Evolutionary conservation across 2,888 invertebrate genomes (phyloP).

Genomic region (Troglohyphantes excavatus): DNA sequence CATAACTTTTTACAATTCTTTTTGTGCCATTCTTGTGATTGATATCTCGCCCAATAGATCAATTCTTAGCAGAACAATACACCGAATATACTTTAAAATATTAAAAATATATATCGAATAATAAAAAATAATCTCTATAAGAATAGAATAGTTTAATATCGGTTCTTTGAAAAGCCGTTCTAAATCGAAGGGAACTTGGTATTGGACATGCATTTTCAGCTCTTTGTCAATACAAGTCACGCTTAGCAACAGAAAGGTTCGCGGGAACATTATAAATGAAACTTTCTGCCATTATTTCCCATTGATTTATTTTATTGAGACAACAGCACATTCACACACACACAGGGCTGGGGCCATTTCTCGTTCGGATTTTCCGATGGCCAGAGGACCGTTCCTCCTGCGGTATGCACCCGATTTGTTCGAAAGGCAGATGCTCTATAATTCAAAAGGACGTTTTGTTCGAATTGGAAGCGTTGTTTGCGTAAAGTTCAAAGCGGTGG

Average conservation of each 20-base stretch:
- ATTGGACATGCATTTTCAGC: slow-evolving; percentile 25
- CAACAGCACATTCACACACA: slow-evolving; percentile 8
- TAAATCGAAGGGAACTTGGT: slow-evolving; percentile 17
- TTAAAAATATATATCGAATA: too few relatives aligned
- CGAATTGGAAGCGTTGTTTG: too few relatives aligned
- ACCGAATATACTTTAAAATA: too few relatives aligned
- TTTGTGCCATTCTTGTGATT: too few relatives aligned
- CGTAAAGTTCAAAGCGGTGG: too few relatives aligned
- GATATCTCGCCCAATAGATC: too few relatives aligned
- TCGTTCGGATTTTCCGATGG: neutral
- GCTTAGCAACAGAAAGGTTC: slow-evolving; percentile 61
- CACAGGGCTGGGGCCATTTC: neutral
- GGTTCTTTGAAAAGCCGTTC: neutral
- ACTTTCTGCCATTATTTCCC: slow-evolving; percentile 43
- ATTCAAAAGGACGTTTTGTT: too few relatives aligned
- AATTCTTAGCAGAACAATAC: too few relatives aligned
- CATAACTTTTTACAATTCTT: too few relatives aligned
- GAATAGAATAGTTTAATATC: neutral
- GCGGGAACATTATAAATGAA: slow-evolving; percentile 23
- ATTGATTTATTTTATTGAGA: slow-evolving; percentile 58
- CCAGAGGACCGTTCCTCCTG: neutral
- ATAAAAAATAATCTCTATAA: neutral
- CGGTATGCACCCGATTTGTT: too few relatives aligned
- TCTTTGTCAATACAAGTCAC: slow-evolving; percentile 45
- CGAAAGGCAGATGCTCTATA: too few relatives aligned